Percentiles rank a stretch among this genome's conserved stretches.
Evolutionary conservation across 2,113 vertebrate species (phyloP).

Genomic region (Oryctolagus cuniculus): DNA sequence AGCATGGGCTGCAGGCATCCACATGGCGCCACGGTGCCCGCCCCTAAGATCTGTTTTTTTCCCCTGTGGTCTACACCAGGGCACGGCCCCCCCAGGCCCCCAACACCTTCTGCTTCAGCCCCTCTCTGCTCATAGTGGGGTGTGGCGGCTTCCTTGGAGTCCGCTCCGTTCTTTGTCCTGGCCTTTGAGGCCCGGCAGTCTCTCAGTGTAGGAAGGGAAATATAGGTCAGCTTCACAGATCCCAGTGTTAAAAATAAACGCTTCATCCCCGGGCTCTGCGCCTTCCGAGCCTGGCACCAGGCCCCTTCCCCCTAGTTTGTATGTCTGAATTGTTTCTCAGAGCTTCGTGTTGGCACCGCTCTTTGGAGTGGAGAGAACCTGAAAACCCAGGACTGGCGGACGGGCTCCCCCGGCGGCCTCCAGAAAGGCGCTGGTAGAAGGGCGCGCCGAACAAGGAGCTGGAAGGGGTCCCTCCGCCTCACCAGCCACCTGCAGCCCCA

Average conservation of each 20-base stretch:
- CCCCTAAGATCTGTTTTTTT: no score
- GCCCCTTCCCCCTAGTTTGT: not conserved
- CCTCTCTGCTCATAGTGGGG: no score
- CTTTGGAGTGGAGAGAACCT: not conserved
- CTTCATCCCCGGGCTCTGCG: not conserved
- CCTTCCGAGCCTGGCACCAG: not conserved
- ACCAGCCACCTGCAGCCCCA: no score
- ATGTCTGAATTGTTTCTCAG: not conserved
- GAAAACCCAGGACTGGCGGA: not conserved
- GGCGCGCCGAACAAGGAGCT: not conserved
- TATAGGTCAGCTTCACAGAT: slow-evolving; percentile 51
- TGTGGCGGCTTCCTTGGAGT: not conserved
- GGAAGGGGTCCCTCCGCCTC: not conserved
- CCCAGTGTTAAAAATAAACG: slow-evolving; percentile 56
- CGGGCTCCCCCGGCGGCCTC: not conserved
- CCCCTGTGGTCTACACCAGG: not conserved
- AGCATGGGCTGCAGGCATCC: no score
- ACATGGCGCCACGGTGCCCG: no score
- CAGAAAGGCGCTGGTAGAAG: no score
- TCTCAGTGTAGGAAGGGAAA: not conserved
- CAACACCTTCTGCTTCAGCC: not conserved
- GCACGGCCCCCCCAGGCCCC: not conserved
- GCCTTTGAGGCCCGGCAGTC: not conserved
- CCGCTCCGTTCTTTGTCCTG: not conserved
- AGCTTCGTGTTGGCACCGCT: not conserved